These are phyloP conservation scores for Himalopsyche phryganea DNA, from an alignment of 1,140 invertebrate genomes.

Conservation along the genomic window DNA sequence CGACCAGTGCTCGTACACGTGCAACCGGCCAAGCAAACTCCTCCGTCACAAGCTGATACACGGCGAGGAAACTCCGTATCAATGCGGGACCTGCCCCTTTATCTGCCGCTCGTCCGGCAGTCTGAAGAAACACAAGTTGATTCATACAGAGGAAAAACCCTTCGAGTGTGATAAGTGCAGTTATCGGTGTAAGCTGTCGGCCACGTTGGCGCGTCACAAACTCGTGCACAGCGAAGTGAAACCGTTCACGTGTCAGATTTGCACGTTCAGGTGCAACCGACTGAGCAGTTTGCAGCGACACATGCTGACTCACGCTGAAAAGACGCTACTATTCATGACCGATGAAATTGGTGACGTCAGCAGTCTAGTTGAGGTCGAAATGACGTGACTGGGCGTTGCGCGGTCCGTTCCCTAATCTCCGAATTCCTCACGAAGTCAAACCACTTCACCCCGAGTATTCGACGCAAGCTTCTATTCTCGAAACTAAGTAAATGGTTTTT, in stretches of 20 bases:
- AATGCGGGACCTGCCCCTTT: slow-evolving; percentile 6
- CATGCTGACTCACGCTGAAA: not conserved
- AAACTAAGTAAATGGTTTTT: too few species aligned
- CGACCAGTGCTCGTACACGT: too few species aligned
- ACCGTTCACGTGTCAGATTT: not conserved
- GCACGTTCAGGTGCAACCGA: not conserved
- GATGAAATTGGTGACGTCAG: too few species aligned
- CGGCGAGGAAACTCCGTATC: not conserved
- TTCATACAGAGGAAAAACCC: slow-evolving; percentile 7
- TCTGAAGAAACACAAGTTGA: slow-evolving; percentile 12
- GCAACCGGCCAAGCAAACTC: not conserved
- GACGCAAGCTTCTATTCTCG: too few species aligned
- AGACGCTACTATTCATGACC: not conserved
- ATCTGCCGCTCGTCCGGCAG: not conserved
- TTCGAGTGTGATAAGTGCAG: slow-evolving; percentile 5
- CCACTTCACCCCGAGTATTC: too few species aligned
- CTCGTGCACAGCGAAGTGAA: not conserved
- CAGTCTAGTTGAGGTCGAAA: too few species aligned
- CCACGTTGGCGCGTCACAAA: slow-evolving; percentile 1
- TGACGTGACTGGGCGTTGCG: too few species aligned
- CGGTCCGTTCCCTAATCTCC: too few species aligned
- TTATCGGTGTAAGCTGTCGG: slow-evolving; percentile 1
- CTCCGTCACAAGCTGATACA: not conserved
- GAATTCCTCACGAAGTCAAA: too few species aligned
- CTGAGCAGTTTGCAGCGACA: slow-evolving; percentile 6